Percentiles rank a stretch among this genome's conserved stretches.
phyloP scores from a whole-genome alignment of 2,888 invertebrate species.

The Xylota sylvarum region DNA sequence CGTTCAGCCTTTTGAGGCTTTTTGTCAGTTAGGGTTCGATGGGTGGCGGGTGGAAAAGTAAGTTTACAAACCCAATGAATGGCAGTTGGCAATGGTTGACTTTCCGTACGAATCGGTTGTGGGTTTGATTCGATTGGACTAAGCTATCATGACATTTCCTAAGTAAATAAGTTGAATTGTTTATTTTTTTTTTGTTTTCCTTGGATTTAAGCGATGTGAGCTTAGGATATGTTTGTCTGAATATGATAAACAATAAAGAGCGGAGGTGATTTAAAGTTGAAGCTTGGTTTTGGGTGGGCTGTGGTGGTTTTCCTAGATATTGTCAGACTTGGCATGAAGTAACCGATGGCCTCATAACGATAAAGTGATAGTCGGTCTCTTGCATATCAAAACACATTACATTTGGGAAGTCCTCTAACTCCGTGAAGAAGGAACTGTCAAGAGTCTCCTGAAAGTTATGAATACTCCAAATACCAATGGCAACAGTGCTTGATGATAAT shows the following conservation, averaged over 20 bases:
- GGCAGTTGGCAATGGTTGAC: slow-evolving; percentile 1
- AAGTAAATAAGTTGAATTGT: background rate
- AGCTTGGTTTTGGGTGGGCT: no score
- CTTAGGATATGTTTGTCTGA: background rate
- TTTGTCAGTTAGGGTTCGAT: slow-evolving; percentile 17
- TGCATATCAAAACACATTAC: no score
- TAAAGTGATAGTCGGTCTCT: no score
- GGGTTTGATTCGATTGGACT: background rate
- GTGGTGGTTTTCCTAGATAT: no score
- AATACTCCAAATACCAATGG: no score
- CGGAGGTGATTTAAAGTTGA: background rate
- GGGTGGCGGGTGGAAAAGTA: background rate
- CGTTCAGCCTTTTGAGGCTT: slow-evolving; percentile 52
- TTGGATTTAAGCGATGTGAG: background rate
- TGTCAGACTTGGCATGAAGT: no score
- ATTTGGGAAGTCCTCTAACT: no score
- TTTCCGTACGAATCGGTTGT: slow-evolving; percentile 4
- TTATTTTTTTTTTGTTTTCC: background rate
- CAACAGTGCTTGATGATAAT: no score
- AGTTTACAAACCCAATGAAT: slow-evolving; percentile 54
- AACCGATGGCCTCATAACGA: no score
- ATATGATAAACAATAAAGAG: background rate
- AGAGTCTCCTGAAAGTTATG: no score
- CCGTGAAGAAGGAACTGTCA: no score
- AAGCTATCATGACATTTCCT: slow-evolving; percentile 6